Conservation (phyloP, 2,888 invertebrate genomes). For the Dynastes hyllus region DNA sequence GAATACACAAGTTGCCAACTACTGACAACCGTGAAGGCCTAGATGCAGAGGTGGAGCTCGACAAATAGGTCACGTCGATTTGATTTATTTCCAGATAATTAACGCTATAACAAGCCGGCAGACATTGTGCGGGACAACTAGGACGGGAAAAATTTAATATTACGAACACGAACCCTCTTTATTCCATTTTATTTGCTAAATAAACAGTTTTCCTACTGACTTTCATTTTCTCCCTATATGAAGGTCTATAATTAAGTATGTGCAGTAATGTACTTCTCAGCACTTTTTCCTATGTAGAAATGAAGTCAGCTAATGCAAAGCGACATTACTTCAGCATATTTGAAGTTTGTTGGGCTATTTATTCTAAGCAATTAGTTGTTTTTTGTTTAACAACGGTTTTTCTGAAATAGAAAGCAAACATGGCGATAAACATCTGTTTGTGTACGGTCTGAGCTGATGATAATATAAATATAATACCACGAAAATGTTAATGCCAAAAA, state of each 20-base stretch:
- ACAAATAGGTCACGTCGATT: background rate
- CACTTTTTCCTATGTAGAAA: background rate
- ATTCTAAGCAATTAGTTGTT: too few species aligned
- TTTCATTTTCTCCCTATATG: constrained; percentile 10
- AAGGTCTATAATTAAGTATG: background rate
- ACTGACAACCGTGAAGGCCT: background rate
- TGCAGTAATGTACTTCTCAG: background rate
- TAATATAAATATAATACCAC: too few species aligned
- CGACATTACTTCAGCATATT: background rate
- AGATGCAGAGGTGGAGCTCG: background rate
- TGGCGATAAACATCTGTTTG: too few species aligned
- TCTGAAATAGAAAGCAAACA: too few species aligned
- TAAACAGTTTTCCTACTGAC: constrained; percentile 18
- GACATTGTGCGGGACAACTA: background rate
- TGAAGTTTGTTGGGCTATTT: too few species aligned
- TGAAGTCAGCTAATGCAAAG: too few species aligned
- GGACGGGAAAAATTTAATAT: constrained; percentile 8
- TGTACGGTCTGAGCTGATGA: too few species aligned
- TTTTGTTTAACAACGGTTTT: too few species aligned
- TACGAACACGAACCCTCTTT: background rate
- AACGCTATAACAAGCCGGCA: constrained; percentile 20
- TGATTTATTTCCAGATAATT: constrained; percentile 36
- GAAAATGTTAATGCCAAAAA: too few species aligned
- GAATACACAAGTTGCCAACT: background rate
- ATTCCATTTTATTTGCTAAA: constrained; percentile 27